A percentile compares a stretch with the other conserved stretches of the same genome.
These are phyloP conservation scores for Seriola quinqueradiata DNA, from an alignment of 2,113 vertebrate genomes.

Conservation along the genomic window DNA sequence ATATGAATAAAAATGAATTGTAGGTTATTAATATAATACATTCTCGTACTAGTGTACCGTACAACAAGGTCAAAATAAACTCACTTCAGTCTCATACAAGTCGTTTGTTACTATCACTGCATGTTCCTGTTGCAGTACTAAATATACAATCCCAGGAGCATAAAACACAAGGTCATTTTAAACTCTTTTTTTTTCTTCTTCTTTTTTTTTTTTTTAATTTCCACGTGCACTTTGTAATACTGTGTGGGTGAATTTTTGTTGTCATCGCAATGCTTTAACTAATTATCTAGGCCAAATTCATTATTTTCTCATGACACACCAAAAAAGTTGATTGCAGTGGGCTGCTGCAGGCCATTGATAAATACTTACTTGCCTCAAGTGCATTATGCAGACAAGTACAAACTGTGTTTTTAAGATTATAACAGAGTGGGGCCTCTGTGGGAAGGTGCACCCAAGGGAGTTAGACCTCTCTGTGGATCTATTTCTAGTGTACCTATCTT, in stretches of 20 bases:
- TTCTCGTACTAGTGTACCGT: neutral
- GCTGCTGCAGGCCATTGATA: neutral
- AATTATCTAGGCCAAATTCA: neutral
- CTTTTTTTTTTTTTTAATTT: neutral
- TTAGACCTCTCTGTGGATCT: neutral
- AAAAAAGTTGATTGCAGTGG: neutral
- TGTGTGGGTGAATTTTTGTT: neutral
- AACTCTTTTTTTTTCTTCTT: neutral
- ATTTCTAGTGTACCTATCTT: neutral
- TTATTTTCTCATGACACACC: neutral
- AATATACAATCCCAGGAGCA: neutral
- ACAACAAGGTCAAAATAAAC: slow-evolving; percentile 17
- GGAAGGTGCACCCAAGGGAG: neutral
- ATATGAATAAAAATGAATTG: neutral
- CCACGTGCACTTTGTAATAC: neutral
- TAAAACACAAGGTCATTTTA: neutral
- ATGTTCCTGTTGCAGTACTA: neutral
- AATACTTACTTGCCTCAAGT: neutral
- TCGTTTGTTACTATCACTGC: neutral
- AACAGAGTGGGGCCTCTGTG: neutral
- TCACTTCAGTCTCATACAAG: neutral
- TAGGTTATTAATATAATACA: neutral
- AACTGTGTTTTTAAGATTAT: neutral
- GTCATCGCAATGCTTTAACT: neutral
- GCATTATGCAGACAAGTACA: neutral